Percentiles rank a stretch among this genome's conserved stretches.
Conservation (phyloP, 1,140 invertebrate genomes). For the Sycophaga agraensis region DNA sequence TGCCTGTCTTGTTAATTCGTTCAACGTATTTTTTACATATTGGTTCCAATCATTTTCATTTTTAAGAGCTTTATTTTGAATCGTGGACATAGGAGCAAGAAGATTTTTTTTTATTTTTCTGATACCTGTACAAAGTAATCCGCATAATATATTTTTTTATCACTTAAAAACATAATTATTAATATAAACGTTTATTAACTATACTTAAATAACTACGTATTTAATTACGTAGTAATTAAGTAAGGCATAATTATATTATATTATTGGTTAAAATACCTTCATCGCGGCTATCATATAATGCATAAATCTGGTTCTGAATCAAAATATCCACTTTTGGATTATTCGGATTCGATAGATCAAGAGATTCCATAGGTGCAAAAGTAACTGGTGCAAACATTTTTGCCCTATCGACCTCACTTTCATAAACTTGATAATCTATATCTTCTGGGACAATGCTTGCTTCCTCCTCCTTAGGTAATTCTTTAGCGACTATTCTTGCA, state of each 20-base stretch:
- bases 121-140: slow-evolving; percentile 30
- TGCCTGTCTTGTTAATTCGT: background rate
- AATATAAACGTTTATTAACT: too few relatives aligned
- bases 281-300: slow-evolving; percentile 31
- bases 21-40: slow-evolving; percentile 32
- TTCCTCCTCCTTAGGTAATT: slow-evolving; percentile 27
- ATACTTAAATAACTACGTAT: too few relatives aligned
- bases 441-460: slow-evolving; percentile 21
- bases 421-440: slow-evolving; percentile 23
- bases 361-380: slow-evolving; percentile 31
- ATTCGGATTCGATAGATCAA: slow-evolving; percentile 25
- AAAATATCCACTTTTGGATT: slow-evolving; percentile 26
- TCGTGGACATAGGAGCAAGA: slow-evolving; percentile 20
- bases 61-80: slow-evolving; percentile 29
- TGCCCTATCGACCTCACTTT: slow-evolving; percentile 22
- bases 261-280: too few relatives aligned
- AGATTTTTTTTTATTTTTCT: slow-evolving; percentile 27
- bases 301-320: slow-evolving; percentile 31
- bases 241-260: too few relatives aligned
- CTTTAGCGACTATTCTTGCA: slow-evolving; percentile 25
- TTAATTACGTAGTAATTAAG: too few relatives aligned
- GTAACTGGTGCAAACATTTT: slow-evolving; percentile 31
- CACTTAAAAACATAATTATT: too few relatives aligned
- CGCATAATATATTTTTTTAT: too few relatives aligned
- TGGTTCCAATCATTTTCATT: slow-evolving; percentile 33